Evolutionary conservation across 2,888 invertebrate species (phyloP), one percentile per base, ranked within the genome.

Genomic region (Orthosia gracilis): DNA sequence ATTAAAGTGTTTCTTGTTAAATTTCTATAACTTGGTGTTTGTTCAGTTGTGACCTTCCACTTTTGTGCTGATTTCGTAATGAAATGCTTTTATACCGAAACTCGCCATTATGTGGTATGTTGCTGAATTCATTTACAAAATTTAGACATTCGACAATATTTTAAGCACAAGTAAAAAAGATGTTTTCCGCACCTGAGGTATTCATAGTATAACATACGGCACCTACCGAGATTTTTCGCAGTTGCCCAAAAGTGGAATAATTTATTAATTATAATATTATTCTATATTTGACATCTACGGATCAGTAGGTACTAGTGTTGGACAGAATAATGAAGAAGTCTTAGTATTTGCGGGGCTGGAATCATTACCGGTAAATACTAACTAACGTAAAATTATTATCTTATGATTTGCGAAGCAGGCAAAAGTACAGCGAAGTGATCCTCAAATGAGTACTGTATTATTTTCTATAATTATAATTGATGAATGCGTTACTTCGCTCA

Each of bases 21-120:
- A 61, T 68, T 77, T 57, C 23, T 61, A 26, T 63, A 26, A 26
- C 45, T 66, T 70, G 26, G 13, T 80, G 67, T 87, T 87, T 83
- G 65, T 71, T 71, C 83, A 87, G 80, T 40, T 80, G 59, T 76
- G 78, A 77, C 81, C 83, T 84, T 81, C 79, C 26, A 72, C 61
- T 69, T 80, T 73, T 70, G 62, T 63, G 50, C 45, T 62, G 73
- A 72, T 79, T 77, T 80, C 70, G 78, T 70, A 76, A 79, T 50
- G 21, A 26, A 66, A 40, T 18, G n/a, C 18, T 9, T 69, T 50
- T 61, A 52, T 26, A 45, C 66, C 21, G 15, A 58, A 63, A 75
- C 31, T 54, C 47, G 50, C 21, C 15, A 55, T 69, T 58, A 47
- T 45, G 40, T 31, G 23, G 21, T 21, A 47, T 55, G 26, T 23